These are phyloP conservation scores for Aspidiotus rigidus DNA, from an alignment of 2,888 invertebrate genomes.

Conservation along the genomic window DNA sequence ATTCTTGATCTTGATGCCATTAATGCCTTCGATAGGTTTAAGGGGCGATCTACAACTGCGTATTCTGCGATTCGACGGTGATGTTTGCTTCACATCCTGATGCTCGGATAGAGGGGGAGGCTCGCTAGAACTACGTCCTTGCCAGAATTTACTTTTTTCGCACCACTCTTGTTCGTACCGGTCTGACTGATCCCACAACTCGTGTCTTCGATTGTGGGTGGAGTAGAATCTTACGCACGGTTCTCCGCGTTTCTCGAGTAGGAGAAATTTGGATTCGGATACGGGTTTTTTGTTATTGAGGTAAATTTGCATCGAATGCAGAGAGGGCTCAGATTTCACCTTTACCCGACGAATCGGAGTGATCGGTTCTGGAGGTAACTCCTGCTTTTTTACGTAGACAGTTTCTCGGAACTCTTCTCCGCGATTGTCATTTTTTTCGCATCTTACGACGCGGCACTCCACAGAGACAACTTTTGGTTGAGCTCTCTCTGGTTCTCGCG, in stretches of 20 bases:
- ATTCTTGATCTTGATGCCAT: conserved; percentile 46
- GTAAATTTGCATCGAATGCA: conserved; percentile 54
- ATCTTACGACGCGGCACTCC: not conserved
- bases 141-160: conserved; percentile 38
- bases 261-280: conserved; percentile 60
- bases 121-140: conserved; percentile 55
- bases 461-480: not conserved
- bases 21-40: conserved; percentile 43
- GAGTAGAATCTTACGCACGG: conserved; percentile 35
- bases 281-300: conserved; percentile 61
- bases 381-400: not conserved
- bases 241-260: conserved; percentile 49
- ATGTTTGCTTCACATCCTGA: conserved; percentile 40
- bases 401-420: conserved; percentile 34
- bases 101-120: conserved; percentile 46
- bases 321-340: conserved; percentile 49
- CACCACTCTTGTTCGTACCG: conserved; percentile 16
- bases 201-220: not conserved
- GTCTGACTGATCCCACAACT: conserved; percentile 34
- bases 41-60: conserved; percentile 47
- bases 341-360: conserved; percentile 6
- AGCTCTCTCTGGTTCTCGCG: too few species aligned
- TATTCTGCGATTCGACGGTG: conserved; percentile 58
- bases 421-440: conserved; percentile 27
- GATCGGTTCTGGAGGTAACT: conserved; percentile 5